Evolutionary conservation across 2,113 vertebrate species (phyloP).

Genomic region (Rhinoderma darwinii): DNA sequence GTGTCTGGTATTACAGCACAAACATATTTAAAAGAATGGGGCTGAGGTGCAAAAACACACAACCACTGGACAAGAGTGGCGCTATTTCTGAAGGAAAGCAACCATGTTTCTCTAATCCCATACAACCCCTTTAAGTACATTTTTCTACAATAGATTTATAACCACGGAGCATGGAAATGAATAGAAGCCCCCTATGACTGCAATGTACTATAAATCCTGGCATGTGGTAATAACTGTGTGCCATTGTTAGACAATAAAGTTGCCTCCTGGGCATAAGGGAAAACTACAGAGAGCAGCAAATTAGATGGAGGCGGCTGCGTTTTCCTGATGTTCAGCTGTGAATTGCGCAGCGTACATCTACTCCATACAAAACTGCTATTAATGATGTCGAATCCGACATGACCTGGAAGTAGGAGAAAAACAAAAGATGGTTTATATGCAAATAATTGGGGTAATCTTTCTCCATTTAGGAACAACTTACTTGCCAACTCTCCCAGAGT

Average conservation of each 20-base stretch:
- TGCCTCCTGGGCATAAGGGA: constrained; percentile 2
- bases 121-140: not conserved
- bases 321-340: not conserved
- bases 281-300: constrained; percentile 4
- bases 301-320: not conserved
- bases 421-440: not conserved
- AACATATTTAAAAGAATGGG: not conserved
- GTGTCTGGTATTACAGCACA: not conserved
- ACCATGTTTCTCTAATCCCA: not conserved
- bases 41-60: not conserved
- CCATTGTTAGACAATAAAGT: constrained; percentile 32
- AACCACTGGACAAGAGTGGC: rapidly evolving
- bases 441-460: constrained; percentile 52
- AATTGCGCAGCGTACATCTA: not conserved
- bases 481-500: no score
- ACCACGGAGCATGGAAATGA: not conserved
- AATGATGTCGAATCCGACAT: not conserved
- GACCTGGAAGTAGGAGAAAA: not conserved
- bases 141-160: not conserved
- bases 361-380: constrained; percentile 24
- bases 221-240: constrained; percentile 16
- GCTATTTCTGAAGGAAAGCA: not conserved
- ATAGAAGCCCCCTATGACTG: not conserved
- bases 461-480: not conserved
- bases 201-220: not conserved